A percentile compares a stretch with the other conserved stretches of the same genome.
phyloP scores from a whole-genome alignment of 2,797 vertebrate genomes.

The Enteromius radiatus region DNA sequence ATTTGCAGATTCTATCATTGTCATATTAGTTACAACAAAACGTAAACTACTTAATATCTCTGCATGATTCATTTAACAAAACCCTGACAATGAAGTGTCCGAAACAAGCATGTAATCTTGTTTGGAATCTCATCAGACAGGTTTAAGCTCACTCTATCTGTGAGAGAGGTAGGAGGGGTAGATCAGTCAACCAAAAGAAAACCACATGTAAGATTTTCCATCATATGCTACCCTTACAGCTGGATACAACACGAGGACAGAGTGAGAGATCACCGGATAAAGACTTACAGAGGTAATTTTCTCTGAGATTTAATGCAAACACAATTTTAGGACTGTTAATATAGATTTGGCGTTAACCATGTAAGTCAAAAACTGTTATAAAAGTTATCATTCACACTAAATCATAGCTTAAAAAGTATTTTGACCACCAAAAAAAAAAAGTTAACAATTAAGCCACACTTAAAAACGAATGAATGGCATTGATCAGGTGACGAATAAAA shows the following conservation, averaged over 20 bases:
- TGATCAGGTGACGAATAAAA: neutral
- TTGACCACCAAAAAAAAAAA: neutral
- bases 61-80: neutral
- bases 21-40: neutral
- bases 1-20: neutral
- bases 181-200: neutral
- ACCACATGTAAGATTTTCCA: constrained; percentile 13
- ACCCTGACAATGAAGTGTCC: neutral
- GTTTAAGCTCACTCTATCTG: constrained; percentile 41
- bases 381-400: neutral
- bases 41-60: neutral
- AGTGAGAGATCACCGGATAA: neutral
- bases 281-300: constrained; percentile 15
- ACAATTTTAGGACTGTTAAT: neutral
- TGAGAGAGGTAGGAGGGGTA: neutral
- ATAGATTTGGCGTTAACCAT: neutral
- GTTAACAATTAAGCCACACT: neutral
- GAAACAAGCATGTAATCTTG: constrained; percentile 15
- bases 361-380: too few species aligned
- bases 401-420: neutral
- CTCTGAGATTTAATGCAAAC: neutral
- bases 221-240: neutral
- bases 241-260: neutral
- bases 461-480: neutral
- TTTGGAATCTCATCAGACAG: constrained; percentile 36